Conservation (phyloP, 2,113 vertebrate genomes). For the Eudyptes chrysolophus region DNA sequence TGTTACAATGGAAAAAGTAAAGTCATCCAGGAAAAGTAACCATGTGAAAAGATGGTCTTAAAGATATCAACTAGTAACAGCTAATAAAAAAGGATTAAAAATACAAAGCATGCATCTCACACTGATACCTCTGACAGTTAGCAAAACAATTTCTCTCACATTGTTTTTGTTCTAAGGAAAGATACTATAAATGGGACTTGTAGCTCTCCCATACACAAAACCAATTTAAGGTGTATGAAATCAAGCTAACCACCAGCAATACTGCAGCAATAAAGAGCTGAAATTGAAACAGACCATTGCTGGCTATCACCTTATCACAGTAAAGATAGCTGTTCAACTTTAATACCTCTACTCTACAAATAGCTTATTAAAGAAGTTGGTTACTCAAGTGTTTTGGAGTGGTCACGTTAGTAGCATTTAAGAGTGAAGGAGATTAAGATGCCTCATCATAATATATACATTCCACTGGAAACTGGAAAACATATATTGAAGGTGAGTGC, state of each 20-base stretch:
- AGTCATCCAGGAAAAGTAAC: constrained; percentile 53
- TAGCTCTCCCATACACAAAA: background rate
- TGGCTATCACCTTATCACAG: background rate
- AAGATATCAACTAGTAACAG: constrained; percentile 40
- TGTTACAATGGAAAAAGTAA: constrained; percentile 61
- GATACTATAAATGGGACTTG: background rate
- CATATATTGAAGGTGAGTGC: background rate
- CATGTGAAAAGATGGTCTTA: constrained; percentile 54
- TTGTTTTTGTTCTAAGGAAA: background rate
- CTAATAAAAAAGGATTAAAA: constrained; percentile 34
- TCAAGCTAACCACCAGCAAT: background rate
- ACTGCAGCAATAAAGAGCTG: background rate
- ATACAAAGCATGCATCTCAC: background rate
- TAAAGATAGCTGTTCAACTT: background rate
- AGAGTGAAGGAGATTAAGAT: background rate
- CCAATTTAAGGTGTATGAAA: background rate
- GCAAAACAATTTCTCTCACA: background rate
- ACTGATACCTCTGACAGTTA: background rate
- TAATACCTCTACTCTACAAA: background rate
- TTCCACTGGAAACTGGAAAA: background rate
- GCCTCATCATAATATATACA: background rate
- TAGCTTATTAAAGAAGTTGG: background rate
- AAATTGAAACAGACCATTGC: background rate
- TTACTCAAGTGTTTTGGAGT: background rate
- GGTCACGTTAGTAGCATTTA: background rate